Base-by-base conservation (phyloP, 2,888 invertebrate genomes). In the Physocephala rufipes region DNA sequence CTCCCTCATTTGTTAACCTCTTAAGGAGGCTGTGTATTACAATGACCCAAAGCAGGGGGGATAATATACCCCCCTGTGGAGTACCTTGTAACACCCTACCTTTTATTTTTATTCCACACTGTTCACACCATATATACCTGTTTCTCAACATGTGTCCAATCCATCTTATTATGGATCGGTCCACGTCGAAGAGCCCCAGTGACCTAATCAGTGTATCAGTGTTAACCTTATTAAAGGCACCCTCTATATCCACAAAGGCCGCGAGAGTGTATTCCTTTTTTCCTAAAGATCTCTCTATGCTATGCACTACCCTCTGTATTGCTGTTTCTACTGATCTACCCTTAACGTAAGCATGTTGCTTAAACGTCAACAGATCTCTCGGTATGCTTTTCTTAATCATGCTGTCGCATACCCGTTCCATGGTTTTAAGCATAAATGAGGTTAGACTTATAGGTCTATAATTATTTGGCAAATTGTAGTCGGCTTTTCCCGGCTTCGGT, bases 41-140 rank as follows among this genome's bases (percentile, higher is more conserved):
- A 5, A 19, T 12, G 13, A 49, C 49, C 49, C 49, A 49, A 1
- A 49, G 13, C 13, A 49, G 49, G 5, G 49, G 49, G 13, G 49
- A 43, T 71, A 72, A 45, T 70, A 66, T 21, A 24, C 58, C 49
- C 19, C 30, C 19, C n/a, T 49, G 49, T 4, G 2, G 49, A 1
- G 49, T 49, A n/a, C n/a, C n/a, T n/a, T 13, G 36, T 36, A 36
- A 9, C 9, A 36, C 36, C 9, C 36, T 53, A 19, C 53, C 53
- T 53, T 53, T 53, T 7, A 53, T 21, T 21, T 53, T 2, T 53
- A 53, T 53, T 3, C 53, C 53, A 9, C 53, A 53, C 21, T 53
- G 53, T 21, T 53, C 53, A 53, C 53, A 53, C 13, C 53, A 21
- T 3, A 53, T 53, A 9, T 53, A n/a, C 21, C 53, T 53, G 5